Evolutionary conservation across 92 coral and sea anemone genomes (phyloP), one percentile per base, ranked within the genome.

Genomic region (Phymanthus crucifer): DNA sequence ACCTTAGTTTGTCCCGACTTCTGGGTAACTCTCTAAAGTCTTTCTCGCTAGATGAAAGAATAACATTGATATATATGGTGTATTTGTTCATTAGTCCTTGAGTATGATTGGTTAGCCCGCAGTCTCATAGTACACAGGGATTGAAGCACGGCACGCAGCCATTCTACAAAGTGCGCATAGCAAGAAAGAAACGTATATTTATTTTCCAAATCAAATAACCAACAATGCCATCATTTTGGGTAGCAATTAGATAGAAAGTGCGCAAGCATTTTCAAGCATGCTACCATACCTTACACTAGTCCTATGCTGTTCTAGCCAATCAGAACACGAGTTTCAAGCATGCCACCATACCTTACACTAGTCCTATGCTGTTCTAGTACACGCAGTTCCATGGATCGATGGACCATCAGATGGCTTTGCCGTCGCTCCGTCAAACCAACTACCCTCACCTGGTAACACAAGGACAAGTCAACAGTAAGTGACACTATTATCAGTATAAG

Each of bases 311-410:
- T 38, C 43, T 38, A 38, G n/a, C n/a, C n/a, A n/a, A n/a, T n/a
- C n/a, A n/a, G n/a, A n/a, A n/a, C n/a, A n/a, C n/a, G n/a, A n/a
- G n/a, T n/a, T n/a, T n/a, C n/a, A n/a, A n/a, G 21, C 3, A 57
- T 23, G 24, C 31, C 23, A 17, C 21, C 23, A 6, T 57, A 57
- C 29, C 66, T 57, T 21, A 81, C 85, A 52, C 92, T 90, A 65
- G 82, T 77, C 70, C 97, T 90, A 65, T 92, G 97, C 52, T 92
- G 97, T 65, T 92, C 97, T 13, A 92, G 68, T 29, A 89, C 94
- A 6, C 86, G 78, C 34, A 92, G 81, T 43, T 92, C 97, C 97
- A 92, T 92, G 10, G 97, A 92, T 45, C 97, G 92, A 72, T 92
- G 97, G 0, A 88, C 71, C 82, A 92, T 82, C 73, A 76, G 37